A percentile compares a stretch with the other conserved stretches of the same genome.
These are phyloP conservation scores for Idaea biselata DNA, from an alignment of 2,888 invertebrate species.

Conservation along the genomic window DNA sequence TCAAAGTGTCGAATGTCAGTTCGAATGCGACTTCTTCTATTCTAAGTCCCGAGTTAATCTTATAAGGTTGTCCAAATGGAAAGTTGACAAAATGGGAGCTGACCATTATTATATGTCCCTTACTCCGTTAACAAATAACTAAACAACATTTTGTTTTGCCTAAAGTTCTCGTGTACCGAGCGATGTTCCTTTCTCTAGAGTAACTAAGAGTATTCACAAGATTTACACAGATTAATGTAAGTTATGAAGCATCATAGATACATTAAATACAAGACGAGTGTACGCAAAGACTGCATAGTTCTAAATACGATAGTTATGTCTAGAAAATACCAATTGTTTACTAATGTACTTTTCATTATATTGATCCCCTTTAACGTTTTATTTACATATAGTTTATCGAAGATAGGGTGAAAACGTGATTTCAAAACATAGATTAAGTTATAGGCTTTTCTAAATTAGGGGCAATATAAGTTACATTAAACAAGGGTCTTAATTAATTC, in stretches of 20 bases:
- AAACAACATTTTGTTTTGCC: constrained; percentile 58
- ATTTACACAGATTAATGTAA: constrained; percentile 34
- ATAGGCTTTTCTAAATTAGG: constrained; percentile 1
- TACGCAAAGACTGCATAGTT: constrained; percentile 61
- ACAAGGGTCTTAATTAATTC: neutral
- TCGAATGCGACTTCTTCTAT: neutral
- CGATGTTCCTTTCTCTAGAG: constrained; percentile 30
- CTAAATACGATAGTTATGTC: constrained; percentile 68
- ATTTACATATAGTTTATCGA: constrained; percentile 74
- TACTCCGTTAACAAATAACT: constrained; percentile 67
- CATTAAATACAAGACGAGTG: constrained; percentile 53
- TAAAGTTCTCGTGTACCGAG: constrained; percentile 49
- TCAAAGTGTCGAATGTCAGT: too few relatives aligned
- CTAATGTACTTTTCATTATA: constrained; percentile 74
- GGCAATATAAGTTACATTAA: constrained; percentile 1
- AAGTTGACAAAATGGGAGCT: neutral
- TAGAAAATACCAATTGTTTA: constrained; percentile 76
- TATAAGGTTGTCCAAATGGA: neutral
- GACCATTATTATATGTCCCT: constrained; percentile 56
- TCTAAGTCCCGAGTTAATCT: neutral
- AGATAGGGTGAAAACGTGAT: constrained; percentile 40
- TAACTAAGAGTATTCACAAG: constrained; percentile 52
- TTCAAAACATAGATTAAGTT: neutral
- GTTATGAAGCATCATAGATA: constrained; percentile 55
- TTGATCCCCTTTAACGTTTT: constrained; percentile 79